Percentiles rank a stretch among this genome's conserved stretches.
phyloP scores from a whole-genome alignment of 2,113 vertebrate genomes.

The Aramus guarauna region DNA sequence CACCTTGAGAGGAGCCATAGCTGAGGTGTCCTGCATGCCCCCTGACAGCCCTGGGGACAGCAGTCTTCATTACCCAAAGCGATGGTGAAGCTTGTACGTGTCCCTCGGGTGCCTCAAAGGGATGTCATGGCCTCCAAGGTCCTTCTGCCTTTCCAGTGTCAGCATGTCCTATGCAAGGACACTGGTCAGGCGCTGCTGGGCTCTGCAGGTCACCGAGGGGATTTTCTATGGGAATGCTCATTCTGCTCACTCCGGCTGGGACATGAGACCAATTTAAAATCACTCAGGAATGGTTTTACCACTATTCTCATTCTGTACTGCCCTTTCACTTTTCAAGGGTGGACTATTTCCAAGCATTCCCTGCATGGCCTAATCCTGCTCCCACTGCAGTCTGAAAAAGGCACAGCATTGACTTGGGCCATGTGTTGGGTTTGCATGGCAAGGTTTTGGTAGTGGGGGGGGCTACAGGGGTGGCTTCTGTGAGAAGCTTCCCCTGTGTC shows the following conservation, averaged over 20 bases:
- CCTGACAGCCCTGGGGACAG: fast-evolving
- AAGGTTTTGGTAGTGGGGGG: too few relatives aligned
- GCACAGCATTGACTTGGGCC: neutral
- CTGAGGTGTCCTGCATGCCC: neutral
- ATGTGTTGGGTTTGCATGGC: too few relatives aligned
- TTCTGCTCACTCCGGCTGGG: neutral
- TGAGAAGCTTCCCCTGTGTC: too few relatives aligned
- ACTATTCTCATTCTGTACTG: neutral
- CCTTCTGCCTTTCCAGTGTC: neutral
- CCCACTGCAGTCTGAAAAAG: neutral
- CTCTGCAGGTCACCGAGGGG: neutral
- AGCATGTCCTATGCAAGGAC: neutral
- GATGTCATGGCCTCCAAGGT: fast-evolving
- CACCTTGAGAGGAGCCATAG: neutral
- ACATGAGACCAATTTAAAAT: neutral
- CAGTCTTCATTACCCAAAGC: neutral
- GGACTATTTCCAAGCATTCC: neutral
- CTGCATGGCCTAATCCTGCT: neutral
- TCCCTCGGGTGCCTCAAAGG: fast-evolving
- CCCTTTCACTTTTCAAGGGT: neutral
- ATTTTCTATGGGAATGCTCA: neutral
- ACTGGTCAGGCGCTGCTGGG: neutral
- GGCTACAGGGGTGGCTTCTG: too few relatives aligned
- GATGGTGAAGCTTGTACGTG: neutral
- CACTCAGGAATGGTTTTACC: neutral